Conservation (phyloP, 2,113 vertebrate species). For the Manacus vitellinus region DNA sequence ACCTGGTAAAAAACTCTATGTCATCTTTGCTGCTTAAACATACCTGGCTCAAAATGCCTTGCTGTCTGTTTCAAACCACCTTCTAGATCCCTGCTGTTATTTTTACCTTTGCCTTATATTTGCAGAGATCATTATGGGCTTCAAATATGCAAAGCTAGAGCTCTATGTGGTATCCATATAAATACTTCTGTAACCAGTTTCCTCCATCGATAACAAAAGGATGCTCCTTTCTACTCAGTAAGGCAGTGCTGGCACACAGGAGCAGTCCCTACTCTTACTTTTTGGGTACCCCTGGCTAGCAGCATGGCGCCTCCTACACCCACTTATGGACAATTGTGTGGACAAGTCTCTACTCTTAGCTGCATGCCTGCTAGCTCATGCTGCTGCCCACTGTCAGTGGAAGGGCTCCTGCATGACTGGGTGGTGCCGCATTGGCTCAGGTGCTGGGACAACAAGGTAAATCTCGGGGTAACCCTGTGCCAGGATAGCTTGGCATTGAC, state of each 20-base stretch:
- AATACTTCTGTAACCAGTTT: not conserved
- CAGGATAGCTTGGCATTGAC: not conserved
- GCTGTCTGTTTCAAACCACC: not conserved
- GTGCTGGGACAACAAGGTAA: not conserved
- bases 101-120: not conserved
- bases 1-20: not conserved
- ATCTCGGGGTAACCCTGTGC: accelerated
- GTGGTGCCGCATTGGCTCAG: accelerated
- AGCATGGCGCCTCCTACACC: not conserved
- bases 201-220: not conserved
- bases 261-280: not conserved
- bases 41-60: not conserved
- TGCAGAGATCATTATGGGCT: not conserved
- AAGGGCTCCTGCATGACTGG: not conserved
- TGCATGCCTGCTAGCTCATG: not conserved
- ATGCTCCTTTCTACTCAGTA: not conserved
- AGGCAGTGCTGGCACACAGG: accelerated
- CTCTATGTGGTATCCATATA: not conserved
- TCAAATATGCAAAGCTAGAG: not conserved
- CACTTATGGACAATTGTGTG: not conserved
- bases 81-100: not conserved
- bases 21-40: not conserved
- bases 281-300: not conserved
- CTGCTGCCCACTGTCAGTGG: not conserved
- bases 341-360: not conserved